These are phyloP conservation scores for Drosophila parabipectinata DNA, from an alignment of 1,140 invertebrate genomes.

Conservation along the genomic window DNA sequence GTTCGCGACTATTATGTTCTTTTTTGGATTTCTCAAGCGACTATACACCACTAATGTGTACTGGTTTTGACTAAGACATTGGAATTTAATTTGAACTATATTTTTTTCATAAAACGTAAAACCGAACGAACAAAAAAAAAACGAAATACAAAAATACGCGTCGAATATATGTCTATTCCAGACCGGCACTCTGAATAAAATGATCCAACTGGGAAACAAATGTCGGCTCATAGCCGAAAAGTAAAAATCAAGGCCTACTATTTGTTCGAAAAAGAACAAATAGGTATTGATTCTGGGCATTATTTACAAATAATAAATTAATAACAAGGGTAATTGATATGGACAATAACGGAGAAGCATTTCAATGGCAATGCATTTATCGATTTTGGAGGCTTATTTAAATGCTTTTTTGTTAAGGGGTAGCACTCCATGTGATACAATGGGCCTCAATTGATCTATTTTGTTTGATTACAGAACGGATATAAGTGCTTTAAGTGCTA, in stretches of 20 bases:
- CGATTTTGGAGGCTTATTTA: not conserved
- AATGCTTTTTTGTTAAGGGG: not conserved
- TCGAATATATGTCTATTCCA: slow-evolving; percentile 5
- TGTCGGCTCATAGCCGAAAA: not conserved
- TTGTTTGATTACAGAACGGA: not conserved
- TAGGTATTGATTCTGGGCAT: too few relatives aligned
- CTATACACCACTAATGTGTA: not conserved
- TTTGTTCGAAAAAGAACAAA: not conserved
- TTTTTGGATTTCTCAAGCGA: not conserved
- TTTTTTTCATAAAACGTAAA: slow-evolving; percentile 1
- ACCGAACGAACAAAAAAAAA: not conserved
- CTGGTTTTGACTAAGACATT: slow-evolving; percentile 7
- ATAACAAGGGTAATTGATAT: not conserved
- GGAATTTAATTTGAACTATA: slow-evolving; percentile 13
- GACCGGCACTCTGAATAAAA: slow-evolving; percentile 18
- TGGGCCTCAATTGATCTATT: not conserved
- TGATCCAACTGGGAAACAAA: not conserved
- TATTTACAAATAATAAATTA: not conserved
- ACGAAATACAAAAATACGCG: not conserved
- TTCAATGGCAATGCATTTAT: not conserved
- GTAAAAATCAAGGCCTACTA: slow-evolving; percentile 1
- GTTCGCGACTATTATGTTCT: not conserved
- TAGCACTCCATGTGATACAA: not conserved
- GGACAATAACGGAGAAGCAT: not conserved
- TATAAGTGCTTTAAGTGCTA: not conserved